phyloP scores from a whole-genome alignment of 2,113 vertebrate species.

The Polyodon spathula region DNA sequence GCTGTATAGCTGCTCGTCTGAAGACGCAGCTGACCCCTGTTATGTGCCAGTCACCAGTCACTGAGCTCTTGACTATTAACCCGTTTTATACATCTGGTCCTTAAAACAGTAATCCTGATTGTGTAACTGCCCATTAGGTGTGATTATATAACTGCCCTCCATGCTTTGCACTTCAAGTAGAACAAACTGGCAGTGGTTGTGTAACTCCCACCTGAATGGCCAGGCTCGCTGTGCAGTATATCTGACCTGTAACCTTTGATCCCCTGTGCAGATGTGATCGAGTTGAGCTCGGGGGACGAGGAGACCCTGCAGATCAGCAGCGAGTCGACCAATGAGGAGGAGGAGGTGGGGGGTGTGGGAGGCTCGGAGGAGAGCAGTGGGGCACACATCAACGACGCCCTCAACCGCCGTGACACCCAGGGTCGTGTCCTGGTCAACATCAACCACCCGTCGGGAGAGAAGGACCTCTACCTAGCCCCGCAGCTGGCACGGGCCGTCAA shows the following conservation, averaged over 20 bases:
- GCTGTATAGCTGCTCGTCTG: too few species aligned
- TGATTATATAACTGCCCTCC: slow-evolving; percentile 16
- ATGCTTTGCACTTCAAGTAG: slow-evolving; percentile 1
- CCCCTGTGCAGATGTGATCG: slow-evolving; percentile 75
- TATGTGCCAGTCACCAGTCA: slow-evolving; percentile 9
- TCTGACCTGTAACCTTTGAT: neutral
- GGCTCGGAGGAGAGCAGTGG: slow-evolving; percentile 84
- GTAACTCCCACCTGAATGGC: slow-evolving; percentile 10
- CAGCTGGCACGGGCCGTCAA: slow-evolving; percentile 91
- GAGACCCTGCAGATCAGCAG: slow-evolving; percentile 82
- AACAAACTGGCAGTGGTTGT: slow-evolving; percentile 1
- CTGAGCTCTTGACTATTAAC: slow-evolving; percentile 9
- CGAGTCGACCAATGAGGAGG: slow-evolving; percentile 81
- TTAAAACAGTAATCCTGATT: slow-evolving; percentile 17
- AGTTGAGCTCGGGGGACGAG: slow-evolving; percentile 93
- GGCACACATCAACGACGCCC: slow-evolving; percentile 82
- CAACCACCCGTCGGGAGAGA: slow-evolving; percentile 91
- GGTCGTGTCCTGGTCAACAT: slow-evolving; percentile 90
- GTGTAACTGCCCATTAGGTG: slow-evolving; percentile 16
- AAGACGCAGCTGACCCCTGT: slow-evolving; percentile 14
- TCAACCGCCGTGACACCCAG: slow-evolving; percentile 83
- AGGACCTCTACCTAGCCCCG: slow-evolving; percentile 84
- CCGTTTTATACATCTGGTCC: too few species aligned
- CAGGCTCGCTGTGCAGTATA: neutral
- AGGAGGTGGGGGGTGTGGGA: slow-evolving; percentile 42